Evolutionary conservation across 1,140 invertebrate species (phyloP).

Genomic region (Anoplolepis gracilipes): DNA sequence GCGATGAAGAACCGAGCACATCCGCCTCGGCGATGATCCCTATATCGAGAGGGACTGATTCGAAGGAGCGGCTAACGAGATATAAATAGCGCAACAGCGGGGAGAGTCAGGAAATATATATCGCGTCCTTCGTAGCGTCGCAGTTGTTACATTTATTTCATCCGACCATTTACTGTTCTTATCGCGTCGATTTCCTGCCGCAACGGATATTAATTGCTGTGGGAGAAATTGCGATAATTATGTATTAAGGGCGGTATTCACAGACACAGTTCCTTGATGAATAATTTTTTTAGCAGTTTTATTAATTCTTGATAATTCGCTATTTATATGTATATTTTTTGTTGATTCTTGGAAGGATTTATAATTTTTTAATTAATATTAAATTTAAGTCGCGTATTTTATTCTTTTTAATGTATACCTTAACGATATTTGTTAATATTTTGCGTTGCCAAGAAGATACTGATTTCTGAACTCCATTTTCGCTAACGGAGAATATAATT

Average conservation of each 20-base stretch:
- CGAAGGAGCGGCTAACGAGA: conserved; percentile 54
- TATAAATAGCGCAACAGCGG: conserved; percentile 49
- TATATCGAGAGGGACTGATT: conserved; percentile 47
- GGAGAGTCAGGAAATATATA: conserved; percentile 49
- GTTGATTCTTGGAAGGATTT: not conserved
- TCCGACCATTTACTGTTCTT: conserved; percentile 36
- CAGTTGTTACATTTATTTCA: conserved; percentile 58
- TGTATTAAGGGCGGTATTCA: conserved; percentile 26
- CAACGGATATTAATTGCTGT: conserved; percentile 57
- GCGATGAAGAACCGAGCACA: conserved; percentile 31
- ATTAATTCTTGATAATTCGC: conserved; percentile 4
- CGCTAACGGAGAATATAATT: conserved; percentile 47
- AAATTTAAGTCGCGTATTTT: not conserved
- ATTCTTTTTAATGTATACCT: not conserved
- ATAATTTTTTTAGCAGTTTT: conserved; percentile 30
- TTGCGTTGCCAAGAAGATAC: conserved; percentile 8
- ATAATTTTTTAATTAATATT: not conserved
- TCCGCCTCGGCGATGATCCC: conserved; percentile 53
- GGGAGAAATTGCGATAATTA: conserved; percentile 26
- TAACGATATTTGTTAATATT: conserved; percentile 33
- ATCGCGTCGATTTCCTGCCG: conserved; percentile 51
- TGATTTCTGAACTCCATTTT: conserved; percentile 48
- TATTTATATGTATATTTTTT: not conserved
- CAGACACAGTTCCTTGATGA: conserved; percentile 7
- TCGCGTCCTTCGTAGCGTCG: conserved; percentile 45